phyloP scores from a whole-genome alignment of 2,888 invertebrate species.

The Phorcus lineatus region DNA sequence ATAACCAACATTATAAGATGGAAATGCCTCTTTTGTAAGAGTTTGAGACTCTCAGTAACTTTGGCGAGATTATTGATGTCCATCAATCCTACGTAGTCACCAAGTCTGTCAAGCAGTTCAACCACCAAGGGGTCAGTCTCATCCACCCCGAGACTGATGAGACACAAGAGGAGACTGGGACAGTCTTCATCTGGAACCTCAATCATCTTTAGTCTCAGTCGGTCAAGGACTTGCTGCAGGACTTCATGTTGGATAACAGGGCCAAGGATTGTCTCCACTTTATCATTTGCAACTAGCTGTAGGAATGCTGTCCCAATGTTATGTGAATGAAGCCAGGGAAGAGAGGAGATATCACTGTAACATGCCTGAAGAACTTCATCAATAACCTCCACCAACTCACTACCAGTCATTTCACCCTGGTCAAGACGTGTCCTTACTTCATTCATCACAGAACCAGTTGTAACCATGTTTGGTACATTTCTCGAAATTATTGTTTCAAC shows the following conservation, averaged over 20 bases:
- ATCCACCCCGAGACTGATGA: constrained; percentile 27
- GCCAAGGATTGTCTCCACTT: constrained; percentile 11
- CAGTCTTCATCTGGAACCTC: constrained; percentile 30
- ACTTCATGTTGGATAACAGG: constrained; percentile 20
- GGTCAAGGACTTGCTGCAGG: constrained; percentile 26
- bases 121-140: not conserved
- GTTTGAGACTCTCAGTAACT: constrained; percentile 10
- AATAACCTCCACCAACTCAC: not conserved
- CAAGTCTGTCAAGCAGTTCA: constrained; percentile 7
- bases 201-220: constrained; percentile 10
- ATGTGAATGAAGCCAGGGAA: constrained; percentile 39
- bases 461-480: too few species aligned
- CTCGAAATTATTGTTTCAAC: too few species aligned
- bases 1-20: constrained; percentile 25
- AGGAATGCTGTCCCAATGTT: constrained; percentile 34
- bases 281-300: constrained; percentile 41
- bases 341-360: constrained; percentile 26
- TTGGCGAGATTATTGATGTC: constrained; percentile 14
- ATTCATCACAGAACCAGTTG: not conserved
- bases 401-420: constrained; percentile 13
- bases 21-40: not conserved
- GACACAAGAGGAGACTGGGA: constrained; percentile 19
- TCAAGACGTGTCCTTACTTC: not conserved
- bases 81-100: constrained; percentile 9
- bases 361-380: constrained; percentile 11